Evolutionary conservation across 2,888 invertebrate species (phyloP).

Genomic region (Trichogramma dendrolimi): DNA sequence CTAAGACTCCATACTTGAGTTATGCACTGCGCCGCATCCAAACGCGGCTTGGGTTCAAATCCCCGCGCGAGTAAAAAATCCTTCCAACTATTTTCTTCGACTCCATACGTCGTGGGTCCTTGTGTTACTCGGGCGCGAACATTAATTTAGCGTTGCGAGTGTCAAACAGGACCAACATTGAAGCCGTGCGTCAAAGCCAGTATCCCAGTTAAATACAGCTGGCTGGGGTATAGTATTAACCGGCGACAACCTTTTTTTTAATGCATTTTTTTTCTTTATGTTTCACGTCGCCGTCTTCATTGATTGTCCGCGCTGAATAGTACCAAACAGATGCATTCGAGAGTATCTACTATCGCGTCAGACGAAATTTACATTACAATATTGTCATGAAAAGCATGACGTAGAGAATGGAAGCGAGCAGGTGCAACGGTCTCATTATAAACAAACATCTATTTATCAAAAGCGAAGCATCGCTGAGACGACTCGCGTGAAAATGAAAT

Average conservation of each 20-base stretch:
- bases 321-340: too few relatives aligned
- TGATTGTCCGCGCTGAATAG: too few relatives aligned
- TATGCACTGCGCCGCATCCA: background rate
- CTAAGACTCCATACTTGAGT: too few relatives aligned
- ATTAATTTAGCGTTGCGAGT: conserved; percentile 25
- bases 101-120: conserved; percentile 21
- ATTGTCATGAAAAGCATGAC: too few relatives aligned
- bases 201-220: conserved; percentile 18
- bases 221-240: conserved; percentile 24
- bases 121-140: conserved; percentile 31
- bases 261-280: conserved; percentile 1
- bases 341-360: too few relatives aligned
- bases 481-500: too few relatives aligned
- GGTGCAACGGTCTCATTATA: too few relatives aligned
- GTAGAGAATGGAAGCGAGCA: too few relatives aligned
- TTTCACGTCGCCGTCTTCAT: too few relatives aligned
- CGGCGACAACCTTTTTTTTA: conserved; percentile 24
- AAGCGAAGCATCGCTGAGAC: too few relatives aligned
- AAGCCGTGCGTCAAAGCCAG: conserved; percentile 25
- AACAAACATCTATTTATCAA: too few relatives aligned
- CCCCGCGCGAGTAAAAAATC: background rate
- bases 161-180: conserved; percentile 32
- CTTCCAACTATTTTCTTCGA: background rate
- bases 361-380: too few relatives aligned
- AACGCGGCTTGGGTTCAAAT: background rate